Evolutionary conservation across 2,888 invertebrate species (phyloP).

Genomic region (Rhimphoctona megacephalus): DNA sequence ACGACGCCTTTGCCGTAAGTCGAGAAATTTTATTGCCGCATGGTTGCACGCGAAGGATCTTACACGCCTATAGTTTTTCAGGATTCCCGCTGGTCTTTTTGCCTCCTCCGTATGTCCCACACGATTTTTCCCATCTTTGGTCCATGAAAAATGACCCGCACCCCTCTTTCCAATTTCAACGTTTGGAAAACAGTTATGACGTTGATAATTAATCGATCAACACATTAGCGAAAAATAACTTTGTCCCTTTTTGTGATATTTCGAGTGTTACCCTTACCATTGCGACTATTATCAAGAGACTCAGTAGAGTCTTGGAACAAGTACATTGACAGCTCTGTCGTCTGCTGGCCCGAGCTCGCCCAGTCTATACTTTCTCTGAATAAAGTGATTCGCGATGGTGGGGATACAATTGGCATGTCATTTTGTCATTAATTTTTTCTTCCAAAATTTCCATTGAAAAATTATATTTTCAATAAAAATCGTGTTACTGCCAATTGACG

Average conservation of each 20-base stretch:
- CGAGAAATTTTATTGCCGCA: conserved; percentile 66
- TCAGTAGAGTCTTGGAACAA: too few relatives aligned
- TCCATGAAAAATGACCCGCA: neutral
- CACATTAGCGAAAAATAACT: neutral
- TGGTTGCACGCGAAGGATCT: conserved; percentile 73
- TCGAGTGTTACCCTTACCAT: too few relatives aligned
- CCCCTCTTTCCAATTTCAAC: neutral
- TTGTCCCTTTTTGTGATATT: neutral
- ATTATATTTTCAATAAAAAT: too few relatives aligned
- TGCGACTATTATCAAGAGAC: too few relatives aligned
- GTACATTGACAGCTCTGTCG: too few relatives aligned
- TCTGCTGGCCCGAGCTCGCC: too few relatives aligned
- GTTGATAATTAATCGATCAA: conserved; percentile 15
- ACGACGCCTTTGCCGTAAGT: conserved; percentile 66
- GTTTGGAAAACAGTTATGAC: neutral
- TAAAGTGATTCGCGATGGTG: too few relatives aligned
- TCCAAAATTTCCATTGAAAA: too few relatives aligned
- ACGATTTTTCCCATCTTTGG: conserved; percentile 34
- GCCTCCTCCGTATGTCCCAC: conserved; percentile 26
- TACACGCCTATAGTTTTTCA: conserved; percentile 37
- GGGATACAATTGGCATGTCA: too few relatives aligned
- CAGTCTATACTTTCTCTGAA: too few relatives aligned
- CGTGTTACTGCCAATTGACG: too few relatives aligned
- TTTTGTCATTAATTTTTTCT: too few relatives aligned
- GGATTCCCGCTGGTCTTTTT: conserved; percentile 29